phyloP scores from a whole-genome alignment of 2,888 invertebrate species.

The Apotomis betuletana region DNA sequence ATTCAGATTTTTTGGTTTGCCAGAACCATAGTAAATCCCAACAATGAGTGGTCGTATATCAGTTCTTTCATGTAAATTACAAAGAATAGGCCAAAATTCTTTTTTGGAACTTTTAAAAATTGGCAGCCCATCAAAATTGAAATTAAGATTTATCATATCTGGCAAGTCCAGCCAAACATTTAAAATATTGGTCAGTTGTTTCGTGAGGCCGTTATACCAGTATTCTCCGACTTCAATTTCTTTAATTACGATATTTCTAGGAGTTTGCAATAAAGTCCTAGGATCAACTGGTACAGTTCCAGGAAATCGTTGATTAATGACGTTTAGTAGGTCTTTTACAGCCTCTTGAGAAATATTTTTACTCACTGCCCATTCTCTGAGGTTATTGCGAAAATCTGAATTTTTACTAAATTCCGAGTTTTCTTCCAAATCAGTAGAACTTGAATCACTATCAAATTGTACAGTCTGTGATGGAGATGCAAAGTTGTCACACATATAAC shows the following conservation, averaged over 20 bases:
- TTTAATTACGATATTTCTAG: no score
- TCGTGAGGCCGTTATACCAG: constrained; percentile 45
- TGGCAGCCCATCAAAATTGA: constrained; percentile 33
- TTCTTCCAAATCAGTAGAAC: constrained; percentile 17
- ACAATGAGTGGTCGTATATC: no score
- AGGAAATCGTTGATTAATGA: neutral
- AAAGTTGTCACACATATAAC: neutral
- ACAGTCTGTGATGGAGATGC: constrained; percentile 8
- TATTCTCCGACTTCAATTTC: constrained; percentile 40
- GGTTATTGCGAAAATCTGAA: neutral
- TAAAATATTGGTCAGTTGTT: constrained; percentile 31
- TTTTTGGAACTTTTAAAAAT: constrained; percentile 40
- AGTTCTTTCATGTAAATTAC: neutral
- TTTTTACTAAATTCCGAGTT: constrained; percentile 15
- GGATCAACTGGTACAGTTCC: constrained; percentile 1
- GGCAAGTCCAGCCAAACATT: constrained; percentile 17
- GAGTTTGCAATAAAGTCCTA: constrained; percentile 15
- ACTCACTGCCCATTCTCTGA: constrained; percentile 30
- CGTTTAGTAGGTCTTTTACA: constrained; percentile 2
- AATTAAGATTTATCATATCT: constrained; percentile 29
- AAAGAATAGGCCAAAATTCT: constrained; percentile 13
- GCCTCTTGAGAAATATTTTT: constrained; percentile 23
- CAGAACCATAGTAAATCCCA: no score
- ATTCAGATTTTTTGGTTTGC: no score
- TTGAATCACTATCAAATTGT: constrained; percentile 10